phyloP scores from a whole-genome alignment of 2,888 invertebrate species.

The Thecocarcelia acutangulata region DNA sequence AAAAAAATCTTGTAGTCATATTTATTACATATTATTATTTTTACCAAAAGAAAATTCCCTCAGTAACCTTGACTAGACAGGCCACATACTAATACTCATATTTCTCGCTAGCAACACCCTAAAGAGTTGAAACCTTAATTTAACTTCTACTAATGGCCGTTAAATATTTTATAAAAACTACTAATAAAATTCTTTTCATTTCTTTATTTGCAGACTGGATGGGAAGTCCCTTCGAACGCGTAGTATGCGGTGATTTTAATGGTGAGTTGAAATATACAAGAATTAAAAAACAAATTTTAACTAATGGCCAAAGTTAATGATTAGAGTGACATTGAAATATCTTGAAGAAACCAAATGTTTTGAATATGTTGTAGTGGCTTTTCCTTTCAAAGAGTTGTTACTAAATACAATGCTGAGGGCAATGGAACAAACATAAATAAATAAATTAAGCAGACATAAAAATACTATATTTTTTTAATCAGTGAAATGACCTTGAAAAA shows the following conservation, averaged over 20 bases:
- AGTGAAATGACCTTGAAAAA: constrained; percentile 51
- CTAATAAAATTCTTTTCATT: constrained; percentile 74
- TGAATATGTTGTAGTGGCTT: constrained; percentile 58
- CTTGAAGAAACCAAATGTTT: constrained; percentile 31
- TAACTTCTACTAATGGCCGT: constrained; percentile 44
- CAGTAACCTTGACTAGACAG: constrained; percentile 44
- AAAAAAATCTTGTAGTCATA: too few species aligned
- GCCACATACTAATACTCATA: constrained; percentile 27
- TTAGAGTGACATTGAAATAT: constrained; percentile 72
- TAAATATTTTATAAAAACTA: constrained; percentile 37
- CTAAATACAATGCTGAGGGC: constrained; percentile 18
- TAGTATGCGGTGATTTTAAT: constrained; percentile 96
- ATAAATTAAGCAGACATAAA: background rate
- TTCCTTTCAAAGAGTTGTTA: constrained; percentile 44
- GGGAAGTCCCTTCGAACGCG: constrained; percentile 96
- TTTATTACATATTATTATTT: too few species aligned
- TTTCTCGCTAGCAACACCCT: background rate
- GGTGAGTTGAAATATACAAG: constrained; percentile 84
- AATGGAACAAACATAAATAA: background rate
- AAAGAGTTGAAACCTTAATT: constrained; percentile 37
- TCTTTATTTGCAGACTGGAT: constrained; percentile 89
- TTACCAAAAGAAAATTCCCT: too few species aligned
- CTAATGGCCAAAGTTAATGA: constrained; percentile 56
- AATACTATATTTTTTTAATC: constrained; percentile 5
- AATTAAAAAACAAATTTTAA: constrained; percentile 70